Conservation (phyloP, 2,113 vertebrate species). For the Trichomycterus rosablanca region DNA sequence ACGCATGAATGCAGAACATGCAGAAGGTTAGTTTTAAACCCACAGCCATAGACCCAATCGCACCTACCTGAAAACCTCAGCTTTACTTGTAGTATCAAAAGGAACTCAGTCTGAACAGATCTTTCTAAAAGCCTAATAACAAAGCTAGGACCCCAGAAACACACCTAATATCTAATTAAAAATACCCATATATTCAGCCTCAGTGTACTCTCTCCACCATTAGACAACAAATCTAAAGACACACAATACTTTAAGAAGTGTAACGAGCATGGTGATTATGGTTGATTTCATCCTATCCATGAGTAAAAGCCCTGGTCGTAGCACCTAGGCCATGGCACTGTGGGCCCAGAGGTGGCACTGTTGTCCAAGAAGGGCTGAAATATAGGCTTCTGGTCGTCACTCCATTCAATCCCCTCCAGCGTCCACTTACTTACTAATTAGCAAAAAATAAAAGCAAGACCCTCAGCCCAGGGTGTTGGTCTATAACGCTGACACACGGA, state of each 20-base stretch:
- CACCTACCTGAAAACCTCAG: constrained; percentile 23
- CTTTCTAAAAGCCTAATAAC: constrained; percentile 36
- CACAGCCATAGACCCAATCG: constrained; percentile 19
- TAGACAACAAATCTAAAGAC: constrained; percentile 51
- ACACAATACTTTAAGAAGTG: constrained; percentile 46
- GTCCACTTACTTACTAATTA: constrained; percentile 6
- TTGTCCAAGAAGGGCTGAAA: constrained; percentile 28
- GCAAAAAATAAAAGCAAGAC: neutral
- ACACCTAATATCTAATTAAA: constrained; percentile 4
- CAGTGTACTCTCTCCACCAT: constrained; percentile 1
- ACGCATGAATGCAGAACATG: constrained; percentile 48
- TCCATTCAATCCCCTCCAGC: constrained; percentile 8
- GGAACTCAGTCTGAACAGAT: constrained; percentile 19
- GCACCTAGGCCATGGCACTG: constrained; percentile 66
- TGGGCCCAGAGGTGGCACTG: constrained; percentile 16
- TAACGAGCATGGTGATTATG: constrained; percentile 27
- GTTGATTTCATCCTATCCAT: constrained; percentile 18
- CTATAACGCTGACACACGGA: constrained; percentile 92
- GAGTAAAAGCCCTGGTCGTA: constrained; percentile 71
- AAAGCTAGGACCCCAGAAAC: constrained; percentile 10
- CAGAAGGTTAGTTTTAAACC: constrained; percentile 35
- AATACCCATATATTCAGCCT: constrained; percentile 14
- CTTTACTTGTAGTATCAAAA: constrained; percentile 47
- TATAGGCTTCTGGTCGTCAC: constrained; percentile 26
- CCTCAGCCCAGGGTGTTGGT: constrained; percentile 20